phyloP scores from a whole-genome alignment of 1,140 invertebrate species.

The Brachionus paranguensis region DNA sequence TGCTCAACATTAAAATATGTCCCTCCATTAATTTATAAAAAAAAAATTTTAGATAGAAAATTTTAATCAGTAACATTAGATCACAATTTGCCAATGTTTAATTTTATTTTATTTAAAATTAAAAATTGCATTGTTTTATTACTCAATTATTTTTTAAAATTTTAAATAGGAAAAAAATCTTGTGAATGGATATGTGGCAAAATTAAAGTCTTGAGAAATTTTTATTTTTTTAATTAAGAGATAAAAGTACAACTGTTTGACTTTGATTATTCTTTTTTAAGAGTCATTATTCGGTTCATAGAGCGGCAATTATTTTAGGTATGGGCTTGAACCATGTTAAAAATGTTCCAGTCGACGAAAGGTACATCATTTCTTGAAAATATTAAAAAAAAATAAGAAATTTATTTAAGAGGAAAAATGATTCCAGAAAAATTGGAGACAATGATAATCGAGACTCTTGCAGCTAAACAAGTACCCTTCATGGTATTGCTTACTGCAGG shows the following conservation, averaged over 20 bases:
- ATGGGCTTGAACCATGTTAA: constrained; percentile 91
- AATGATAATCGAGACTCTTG: constrained; percentile 71
- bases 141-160: too few species aligned
- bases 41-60: too few species aligned
- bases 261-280: constrained; percentile 52
- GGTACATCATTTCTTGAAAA: constrained; percentile 48
- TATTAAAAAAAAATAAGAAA: constrained; percentile 32
- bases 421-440: constrained; percentile 79
- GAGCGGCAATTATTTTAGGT: constrained; percentile 85
- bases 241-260: too few species aligned
- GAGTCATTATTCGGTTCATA: constrained; percentile 97
- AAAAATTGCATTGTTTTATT: too few species aligned
- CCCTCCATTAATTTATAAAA: too few species aligned
- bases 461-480: constrained; percentile 79
- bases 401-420: constrained; percentile 69
- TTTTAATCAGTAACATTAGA: too few species aligned
- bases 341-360: constrained; percentile 77
- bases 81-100: too few species aligned
- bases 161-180: too few species aligned
- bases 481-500: constrained; percentile 92
- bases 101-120: too few species aligned
- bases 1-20: too few species aligned
- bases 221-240: too few species aligned
- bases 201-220: neutral
- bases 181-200: too few species aligned